phyloP scores from a whole-genome alignment of 2,113 vertebrate genomes.

The Anarrhichthys ocellatus region DNA sequence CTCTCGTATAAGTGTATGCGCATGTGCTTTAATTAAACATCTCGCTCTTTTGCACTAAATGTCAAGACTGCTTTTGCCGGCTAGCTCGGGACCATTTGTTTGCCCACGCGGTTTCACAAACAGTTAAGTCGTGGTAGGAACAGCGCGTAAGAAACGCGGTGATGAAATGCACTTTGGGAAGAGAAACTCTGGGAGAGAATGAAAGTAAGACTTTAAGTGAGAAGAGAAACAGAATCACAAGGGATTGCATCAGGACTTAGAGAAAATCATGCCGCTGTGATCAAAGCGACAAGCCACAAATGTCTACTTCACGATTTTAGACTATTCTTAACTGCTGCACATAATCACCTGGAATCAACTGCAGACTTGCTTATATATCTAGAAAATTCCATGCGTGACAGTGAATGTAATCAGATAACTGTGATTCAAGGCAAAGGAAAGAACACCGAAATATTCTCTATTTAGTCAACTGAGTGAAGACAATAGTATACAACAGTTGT shows the following conservation, averaged over 20 bases:
- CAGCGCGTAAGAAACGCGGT: not conserved
- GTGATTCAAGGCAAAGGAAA: constrained; percentile 32
- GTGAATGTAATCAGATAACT: constrained; percentile 44
- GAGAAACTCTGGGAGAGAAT: constrained; percentile 9
- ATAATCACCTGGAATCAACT: constrained; percentile 59
- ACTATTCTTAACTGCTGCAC: constrained; percentile 10
- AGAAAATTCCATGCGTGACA: constrained; percentile 27
- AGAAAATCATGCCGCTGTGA: constrained; percentile 20
- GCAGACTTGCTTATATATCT: constrained; percentile 1
- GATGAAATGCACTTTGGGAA: constrained; percentile 31
- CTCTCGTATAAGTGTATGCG: constrained; percentile 36
- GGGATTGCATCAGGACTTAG: constrained; percentile 6
- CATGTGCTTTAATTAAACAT: constrained; percentile 11
- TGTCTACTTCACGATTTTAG: not conserved
- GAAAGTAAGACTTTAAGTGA: not conserved
- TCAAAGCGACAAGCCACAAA: constrained; percentile 48
- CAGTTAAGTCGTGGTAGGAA: constrained; percentile 28
- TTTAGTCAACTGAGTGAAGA: constrained; percentile 35
- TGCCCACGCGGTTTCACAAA: constrained; percentile 40
- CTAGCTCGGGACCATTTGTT: constrained; percentile 45
- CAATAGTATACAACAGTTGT: constrained; percentile 14
- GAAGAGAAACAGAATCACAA: constrained; percentile 13
- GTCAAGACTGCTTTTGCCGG: constrained; percentile 9
- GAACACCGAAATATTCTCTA: constrained; percentile 44
- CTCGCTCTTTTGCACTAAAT: constrained; percentile 28